Evolutionary conservation across 2,797 vertebrate species (phyloP).

Genomic region (Simalia tracyae): DNA sequence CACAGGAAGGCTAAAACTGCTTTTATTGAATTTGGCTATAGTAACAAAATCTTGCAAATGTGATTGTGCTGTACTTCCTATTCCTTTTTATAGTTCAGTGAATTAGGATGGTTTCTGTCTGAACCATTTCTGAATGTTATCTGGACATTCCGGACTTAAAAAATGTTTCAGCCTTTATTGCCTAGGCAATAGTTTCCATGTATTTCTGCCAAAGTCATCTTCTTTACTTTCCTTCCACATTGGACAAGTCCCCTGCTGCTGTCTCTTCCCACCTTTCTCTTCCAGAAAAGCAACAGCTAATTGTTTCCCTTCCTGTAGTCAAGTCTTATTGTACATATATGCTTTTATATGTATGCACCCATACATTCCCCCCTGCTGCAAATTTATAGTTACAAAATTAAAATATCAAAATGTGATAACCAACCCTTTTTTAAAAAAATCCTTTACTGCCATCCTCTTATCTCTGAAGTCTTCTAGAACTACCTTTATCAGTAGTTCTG

Average conservation of each 20-base stretch:
- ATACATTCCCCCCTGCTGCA: neutral
- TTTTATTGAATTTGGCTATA: neutral
- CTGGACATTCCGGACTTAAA: neutral
- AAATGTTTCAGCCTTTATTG: neutral
- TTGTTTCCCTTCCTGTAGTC: neutral
- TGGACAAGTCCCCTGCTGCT: neutral
- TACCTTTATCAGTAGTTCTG: neutral
- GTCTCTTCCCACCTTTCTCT: neutral
- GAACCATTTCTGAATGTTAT: neutral
- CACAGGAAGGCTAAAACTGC: neutral
- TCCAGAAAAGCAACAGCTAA: neutral
- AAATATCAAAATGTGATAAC: neutral
- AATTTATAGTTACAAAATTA: neutral
- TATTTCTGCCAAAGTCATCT: neutral
- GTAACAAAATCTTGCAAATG: neutral
- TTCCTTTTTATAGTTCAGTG: neutral
- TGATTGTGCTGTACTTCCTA: neutral
- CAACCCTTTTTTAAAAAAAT: neutral
- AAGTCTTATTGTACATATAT: neutral
- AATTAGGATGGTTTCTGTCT: neutral
- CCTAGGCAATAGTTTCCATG: neutral
- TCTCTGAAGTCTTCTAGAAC: neutral
- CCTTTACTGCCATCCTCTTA: neutral
- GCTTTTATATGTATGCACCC: neutral
- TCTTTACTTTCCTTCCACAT: neutral